These are phyloP conservation scores for Dendroctonus valens DNA, from an alignment of 1,140 invertebrate species.

Conservation along the genomic window DNA sequence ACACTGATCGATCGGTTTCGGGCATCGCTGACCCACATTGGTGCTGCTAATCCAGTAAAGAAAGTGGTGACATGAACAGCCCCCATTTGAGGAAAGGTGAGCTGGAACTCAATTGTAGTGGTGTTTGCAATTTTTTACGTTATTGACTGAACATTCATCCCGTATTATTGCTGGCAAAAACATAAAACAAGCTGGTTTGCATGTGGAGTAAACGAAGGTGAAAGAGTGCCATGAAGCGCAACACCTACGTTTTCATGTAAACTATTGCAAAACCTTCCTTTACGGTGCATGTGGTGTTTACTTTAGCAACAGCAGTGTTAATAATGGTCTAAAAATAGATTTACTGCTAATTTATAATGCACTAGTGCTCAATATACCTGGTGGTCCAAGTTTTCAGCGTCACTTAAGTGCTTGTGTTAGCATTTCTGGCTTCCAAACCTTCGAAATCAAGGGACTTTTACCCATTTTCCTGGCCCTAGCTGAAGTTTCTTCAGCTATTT, in stretches of 20 bases:
- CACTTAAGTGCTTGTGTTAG: not conserved
- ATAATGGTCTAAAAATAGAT: slow-evolving; percentile 13
- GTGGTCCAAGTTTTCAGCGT: not conserved
- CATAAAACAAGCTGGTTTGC: too few relatives aligned
- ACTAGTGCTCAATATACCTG: not conserved
- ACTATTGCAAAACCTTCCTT: not conserved
- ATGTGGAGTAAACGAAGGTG: too few relatives aligned
- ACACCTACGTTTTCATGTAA: too few relatives aligned
- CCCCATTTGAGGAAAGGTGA: slow-evolving; percentile 31
- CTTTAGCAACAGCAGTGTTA: not conserved
- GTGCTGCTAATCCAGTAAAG: too few relatives aligned
- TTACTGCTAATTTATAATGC: slow-evolving; percentile 5
- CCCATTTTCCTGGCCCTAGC: not conserved
- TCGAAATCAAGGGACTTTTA: not conserved
- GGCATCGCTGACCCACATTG: too few relatives aligned
- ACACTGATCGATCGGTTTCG: too few relatives aligned
- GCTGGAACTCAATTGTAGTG: slow-evolving; percentile 1
- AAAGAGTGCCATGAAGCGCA: too few relatives aligned
- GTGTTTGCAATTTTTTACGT: not conserved
- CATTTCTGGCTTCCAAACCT: not conserved
- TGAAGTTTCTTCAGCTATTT: not conserved
- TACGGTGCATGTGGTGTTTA: slow-evolving; percentile 1
- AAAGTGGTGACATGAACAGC: slow-evolving; percentile 20
- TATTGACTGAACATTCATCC: slow-evolving; percentile 1
- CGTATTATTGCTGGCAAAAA: too few relatives aligned